Evolutionary conservation across 2,113 vertebrate species (phyloP).

Genomic region (Rostratula benghalensis): DNA sequence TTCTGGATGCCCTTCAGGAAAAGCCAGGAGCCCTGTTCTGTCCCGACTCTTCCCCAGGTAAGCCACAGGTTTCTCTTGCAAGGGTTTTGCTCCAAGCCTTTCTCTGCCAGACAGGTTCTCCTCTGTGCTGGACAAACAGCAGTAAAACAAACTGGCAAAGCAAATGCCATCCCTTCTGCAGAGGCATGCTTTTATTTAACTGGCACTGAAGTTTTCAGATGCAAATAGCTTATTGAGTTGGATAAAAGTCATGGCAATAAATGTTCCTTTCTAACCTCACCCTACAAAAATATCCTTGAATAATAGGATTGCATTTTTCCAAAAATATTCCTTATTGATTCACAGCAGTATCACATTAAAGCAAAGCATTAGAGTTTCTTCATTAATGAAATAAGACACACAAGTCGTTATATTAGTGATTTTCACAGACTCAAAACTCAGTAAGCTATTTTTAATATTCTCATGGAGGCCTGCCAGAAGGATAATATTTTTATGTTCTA

Average conservation of each 20-base stretch:
- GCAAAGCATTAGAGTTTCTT: background rate
- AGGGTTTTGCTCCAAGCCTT: background rate
- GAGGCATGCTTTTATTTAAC: background rate
- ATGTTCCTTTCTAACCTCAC: constrained; percentile 45
- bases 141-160: background rate
- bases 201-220: constrained; percentile 26
- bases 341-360: constrained; percentile 54
- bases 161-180: background rate
- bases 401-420: constrained; percentile 46
- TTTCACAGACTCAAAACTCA: constrained; percentile 56
- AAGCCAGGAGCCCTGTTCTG: background rate
- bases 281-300: constrained; percentile 41
- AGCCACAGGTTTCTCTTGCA: fast-evolving
- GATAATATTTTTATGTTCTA: constrained; percentile 59
- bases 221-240: constrained; percentile 47
- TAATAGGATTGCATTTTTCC: constrained; percentile 36
- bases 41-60: background rate
- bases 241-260: constrained; percentile 53
- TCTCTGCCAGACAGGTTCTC: background rate
- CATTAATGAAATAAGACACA: constrained; percentile 57
- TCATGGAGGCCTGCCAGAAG: constrained; percentile 41
- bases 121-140: background rate
- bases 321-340: constrained; percentile 55
- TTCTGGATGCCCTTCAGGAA: background rate
- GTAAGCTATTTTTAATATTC: constrained; percentile 69